Base-by-base conservation (phyloP, 2,888 invertebrate species). In the Cantharis nigra region DNA sequence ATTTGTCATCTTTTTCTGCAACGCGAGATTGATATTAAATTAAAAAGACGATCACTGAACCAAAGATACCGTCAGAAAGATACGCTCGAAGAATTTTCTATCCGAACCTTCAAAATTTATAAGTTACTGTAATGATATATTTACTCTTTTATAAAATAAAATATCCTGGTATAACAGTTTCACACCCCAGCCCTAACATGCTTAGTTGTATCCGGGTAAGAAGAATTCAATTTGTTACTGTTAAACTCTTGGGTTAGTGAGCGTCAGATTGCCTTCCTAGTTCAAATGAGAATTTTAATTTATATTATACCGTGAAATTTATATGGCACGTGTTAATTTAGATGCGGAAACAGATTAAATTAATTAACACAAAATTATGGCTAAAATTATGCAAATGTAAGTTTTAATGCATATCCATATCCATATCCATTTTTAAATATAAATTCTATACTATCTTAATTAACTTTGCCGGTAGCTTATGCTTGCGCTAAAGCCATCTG, bases 31-130 rank as follows among this genome's bases (percentile, higher is more conserved):
- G 71, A 71, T 77, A 69, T 71, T 74, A 69, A 77, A 74, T 74
- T 77, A 78, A 78, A 75, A 78, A 78, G 78, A 72, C 70, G 75
- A 73, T 72, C 78, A 78, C 70, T 78, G 75, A 75, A 78, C 72
- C 78, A 78, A 72, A 78, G 75, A 75, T 72, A 78, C 78, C 75
- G 78, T 78, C 78, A 78, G 72, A 75, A 69, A 64, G 75, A 75
- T 65, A 78, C 78, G 78, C 78, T 78, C 30, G 72, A 72, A 49
- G 70, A 63, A 70, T 64, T 78, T 49, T 69, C 20, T 70, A 75
- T 70, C 72, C 49, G 23, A 49, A 73, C 20, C 64, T 73, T 73
- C 49, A 63, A 71, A 63, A 30, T 71, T 63, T 23, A 71, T 33
- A 33, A n/a, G 5, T 33, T 33, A 33, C 13, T 33, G 33, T 33